These are phyloP conservation scores for Xyrauchen texanus DNA, from an alignment of 2,113 vertebrate species.

Conservation along the genomic window DNA sequence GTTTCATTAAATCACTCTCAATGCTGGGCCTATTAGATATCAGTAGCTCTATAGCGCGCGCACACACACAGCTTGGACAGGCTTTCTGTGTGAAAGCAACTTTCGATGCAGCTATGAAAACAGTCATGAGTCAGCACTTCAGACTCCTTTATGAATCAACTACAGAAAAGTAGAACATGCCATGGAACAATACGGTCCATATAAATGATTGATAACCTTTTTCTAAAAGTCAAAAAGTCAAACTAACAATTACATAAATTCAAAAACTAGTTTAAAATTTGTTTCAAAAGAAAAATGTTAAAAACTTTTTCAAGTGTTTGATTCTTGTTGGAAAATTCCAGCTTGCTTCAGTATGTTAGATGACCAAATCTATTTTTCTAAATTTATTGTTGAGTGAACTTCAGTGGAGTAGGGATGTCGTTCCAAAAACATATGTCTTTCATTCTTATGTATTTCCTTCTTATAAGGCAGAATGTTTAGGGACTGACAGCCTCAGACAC, in stretches of 20 bases:
- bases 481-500: too few species aligned
- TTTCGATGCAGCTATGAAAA: conserved; percentile 28
- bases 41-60: neutral
- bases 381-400: too few species aligned
- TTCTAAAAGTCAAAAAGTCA: neutral
- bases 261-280: neutral
- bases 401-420: too few species aligned
- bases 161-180: too few species aligned
- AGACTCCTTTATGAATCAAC: neutral
- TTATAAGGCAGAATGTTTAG: too few species aligned
- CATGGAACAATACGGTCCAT: too few species aligned
- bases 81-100: conserved; percentile 15
- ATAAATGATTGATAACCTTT: neutral
- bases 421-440: too few species aligned
- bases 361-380: too few species aligned
- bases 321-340: too few species aligned
- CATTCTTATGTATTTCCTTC: too few species aligned
- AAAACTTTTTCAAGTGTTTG: too few species aligned
- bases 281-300: neutral
- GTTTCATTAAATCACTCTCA: conserved; percentile 16
- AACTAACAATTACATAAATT: neutral
- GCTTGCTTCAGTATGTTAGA: too few species aligned
- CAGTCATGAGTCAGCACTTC: conserved; percentile 22
- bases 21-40: neutral
- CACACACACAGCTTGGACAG: neutral